Base-by-base conservation (phyloP, 2,888 invertebrate species). In the Drosophila falleni region DNA sequence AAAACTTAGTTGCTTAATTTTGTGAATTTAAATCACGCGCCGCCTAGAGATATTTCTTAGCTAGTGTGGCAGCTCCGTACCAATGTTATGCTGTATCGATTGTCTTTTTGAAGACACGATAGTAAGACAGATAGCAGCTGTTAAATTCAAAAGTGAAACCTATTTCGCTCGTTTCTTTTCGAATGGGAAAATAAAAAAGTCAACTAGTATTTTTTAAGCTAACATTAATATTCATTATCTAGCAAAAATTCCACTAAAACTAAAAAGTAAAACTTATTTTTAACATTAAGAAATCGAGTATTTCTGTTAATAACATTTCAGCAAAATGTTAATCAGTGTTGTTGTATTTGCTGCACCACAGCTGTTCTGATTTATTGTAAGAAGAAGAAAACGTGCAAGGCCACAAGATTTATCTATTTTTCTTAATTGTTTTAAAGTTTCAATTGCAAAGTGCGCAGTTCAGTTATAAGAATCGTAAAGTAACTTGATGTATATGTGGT, bases 371-470 rank as follows among this genome's bases (percentile, higher is more conserved):
- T 56, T 71, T 55, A 59, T 50, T 39, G 33, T 33, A 19, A 77
- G 76, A 80, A 80, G 81, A 65, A 77, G 76, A 80, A 44, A 47
- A 29, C 60, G 72, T 61, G 81, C 78, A 68, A 65, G 78, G 69
- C 85, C 67, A 89, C 71, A 78, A 81, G 82, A 89, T 89, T 85
- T 70, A 79, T 65, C 78, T 74, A 60, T 78, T 56, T 66, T 62
- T 64, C 53, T 51, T 78, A 72, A 85, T 81, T 85, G 72, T 81
- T 89, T 59, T 70, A 59, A 70, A 72, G 71, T 59, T 81, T 58
- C 53, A 56, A 76, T 59, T 61, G 31, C 60, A 66, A 66, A 80
- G 81, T 77, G 71, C 50, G 35, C 42, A 80, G 56, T 80, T 53
- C 33, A 66, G 23, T 11, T 44, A 61, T 53, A 19, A 49, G 23